These are phyloP conservation scores for Bedellia somnulentella DNA, from an alignment of 2,888 invertebrate species.

Conservation along the genomic window DNA sequence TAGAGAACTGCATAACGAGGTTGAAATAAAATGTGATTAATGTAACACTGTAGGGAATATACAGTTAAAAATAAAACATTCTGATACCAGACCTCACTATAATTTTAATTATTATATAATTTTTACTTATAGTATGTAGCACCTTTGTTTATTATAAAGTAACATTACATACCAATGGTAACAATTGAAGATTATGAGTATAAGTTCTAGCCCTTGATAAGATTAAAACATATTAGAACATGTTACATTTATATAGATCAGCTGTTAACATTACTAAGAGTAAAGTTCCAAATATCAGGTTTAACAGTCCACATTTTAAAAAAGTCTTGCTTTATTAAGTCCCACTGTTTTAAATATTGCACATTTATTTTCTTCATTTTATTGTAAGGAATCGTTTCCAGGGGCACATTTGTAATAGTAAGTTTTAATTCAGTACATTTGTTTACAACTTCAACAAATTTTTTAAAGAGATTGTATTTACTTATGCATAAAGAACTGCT, in stretches of 20 bases:
- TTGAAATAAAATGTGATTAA: no score
- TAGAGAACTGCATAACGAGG: no score
- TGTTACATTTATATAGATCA: background rate
- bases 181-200: no score
- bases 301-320: slow-evolving; percentile 62
- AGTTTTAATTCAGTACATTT: slow-evolving; percentile 19
- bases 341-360: slow-evolving; percentile 33
- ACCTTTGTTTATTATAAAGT: no score
- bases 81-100: no score
- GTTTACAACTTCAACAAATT: slow-evolving; percentile 38
- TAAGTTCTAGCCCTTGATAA: no score
- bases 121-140: no score
- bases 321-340: slow-evolving; percentile 33
- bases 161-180: no score
- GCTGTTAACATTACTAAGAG: slow-evolving; percentile 15
- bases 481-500: slow-evolving; percentile 52
- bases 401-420: slow-evolving; percentile 14
- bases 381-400: slow-evolving; percentile 26
- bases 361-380: slow-evolving; percentile 34
- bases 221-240: no score
- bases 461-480: slow-evolving; percentile 54
- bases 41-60: no score
- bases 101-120: no score
- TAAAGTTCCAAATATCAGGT: slow-evolving; percentile 49
- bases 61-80: no score